phyloP scores from a whole-genome alignment of 1,140 invertebrate genomes.

The Drosophila sulfurigaster region DNA sequence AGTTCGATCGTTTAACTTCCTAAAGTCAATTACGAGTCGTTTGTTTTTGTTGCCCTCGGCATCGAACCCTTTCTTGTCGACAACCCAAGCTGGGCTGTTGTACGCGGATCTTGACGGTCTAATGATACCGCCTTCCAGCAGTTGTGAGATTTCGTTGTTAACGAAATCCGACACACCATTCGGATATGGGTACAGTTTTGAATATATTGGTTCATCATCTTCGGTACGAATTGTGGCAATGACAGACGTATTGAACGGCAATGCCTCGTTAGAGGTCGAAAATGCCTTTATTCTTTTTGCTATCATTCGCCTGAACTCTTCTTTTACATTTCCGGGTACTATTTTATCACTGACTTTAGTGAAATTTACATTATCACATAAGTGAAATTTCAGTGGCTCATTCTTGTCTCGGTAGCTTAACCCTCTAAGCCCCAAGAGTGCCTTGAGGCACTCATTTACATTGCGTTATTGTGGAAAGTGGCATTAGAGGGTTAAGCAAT shows the following conservation, averaged over 20 bases:
- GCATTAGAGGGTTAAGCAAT: too few species aligned
- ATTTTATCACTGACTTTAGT: not conserved
- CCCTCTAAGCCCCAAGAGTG: too few species aligned
- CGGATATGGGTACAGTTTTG: not conserved
- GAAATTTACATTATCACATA: not conserved
- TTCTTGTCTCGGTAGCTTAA: too few species aligned
- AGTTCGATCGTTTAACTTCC: constrained; percentile 5
- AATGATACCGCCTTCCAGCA: too few species aligned
- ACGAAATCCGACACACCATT: not conserved
- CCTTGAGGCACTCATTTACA: too few species aligned
- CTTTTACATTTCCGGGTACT: too few species aligned
- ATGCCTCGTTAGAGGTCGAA: constrained; percentile 7
- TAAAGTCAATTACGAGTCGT: constrained; percentile 1
- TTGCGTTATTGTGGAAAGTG: too few species aligned
- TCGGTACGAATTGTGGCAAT: constrained; percentile 1
- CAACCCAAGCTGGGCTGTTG: constrained; percentile 2
- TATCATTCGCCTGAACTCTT: not conserved
- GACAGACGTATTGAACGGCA: not conserved
- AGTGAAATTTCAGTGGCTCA: not conserved
- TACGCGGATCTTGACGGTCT: too few species aligned
- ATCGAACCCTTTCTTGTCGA: not conserved
- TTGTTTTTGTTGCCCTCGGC: not conserved
- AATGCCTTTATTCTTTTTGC: not conserved
- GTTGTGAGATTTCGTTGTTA: constrained; percentile 1
- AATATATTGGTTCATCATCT: not conserved